These are phyloP conservation scores for Syndactyla subalaris DNA, from an alignment of 2,797 vertebrate genomes.

Conservation along the genomic window DNA sequence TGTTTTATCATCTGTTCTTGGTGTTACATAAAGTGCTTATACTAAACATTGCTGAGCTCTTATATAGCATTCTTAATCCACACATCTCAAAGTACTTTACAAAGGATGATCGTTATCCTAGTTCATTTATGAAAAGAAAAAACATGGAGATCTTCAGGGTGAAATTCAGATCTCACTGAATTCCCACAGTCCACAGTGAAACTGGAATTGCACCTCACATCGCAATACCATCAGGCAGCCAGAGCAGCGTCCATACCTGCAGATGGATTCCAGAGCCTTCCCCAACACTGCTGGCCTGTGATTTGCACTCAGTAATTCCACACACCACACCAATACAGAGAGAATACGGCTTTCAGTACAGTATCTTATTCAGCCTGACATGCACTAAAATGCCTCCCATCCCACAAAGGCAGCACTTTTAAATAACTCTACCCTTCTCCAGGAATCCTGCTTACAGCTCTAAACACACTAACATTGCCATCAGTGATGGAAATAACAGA, in stretches of 20 bases:
- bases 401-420: not conserved
- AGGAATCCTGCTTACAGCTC: not conserved
- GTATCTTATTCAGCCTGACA: not conserved
- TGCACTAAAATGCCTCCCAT: not conserved
- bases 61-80: conserved; percentile 58
- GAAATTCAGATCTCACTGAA: not conserved
- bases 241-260: not conserved
- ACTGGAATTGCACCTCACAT: not conserved
- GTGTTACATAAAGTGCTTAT: conserved; percentile 61
- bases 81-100: conserved; percentile 43
- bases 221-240: not conserved
- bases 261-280: not conserved
- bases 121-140: not conserved
- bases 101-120: conserved; percentile 25
- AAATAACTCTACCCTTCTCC: not conserved
- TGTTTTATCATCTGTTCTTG: conserved; percentile 56
- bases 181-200: not conserved
- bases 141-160: not conserved
- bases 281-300: fast-evolving
- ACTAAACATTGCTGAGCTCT: conserved; percentile 42
- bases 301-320: not conserved
- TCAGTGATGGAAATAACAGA: not conserved
- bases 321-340: not conserved
- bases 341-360: fast-evolving
- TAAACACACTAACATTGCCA: not conserved